Evolutionary conservation across 1,140 invertebrate genomes (phyloP), one percentile per base, ranked within the genome.

Genomic region (Bombus confusus): DNA sequence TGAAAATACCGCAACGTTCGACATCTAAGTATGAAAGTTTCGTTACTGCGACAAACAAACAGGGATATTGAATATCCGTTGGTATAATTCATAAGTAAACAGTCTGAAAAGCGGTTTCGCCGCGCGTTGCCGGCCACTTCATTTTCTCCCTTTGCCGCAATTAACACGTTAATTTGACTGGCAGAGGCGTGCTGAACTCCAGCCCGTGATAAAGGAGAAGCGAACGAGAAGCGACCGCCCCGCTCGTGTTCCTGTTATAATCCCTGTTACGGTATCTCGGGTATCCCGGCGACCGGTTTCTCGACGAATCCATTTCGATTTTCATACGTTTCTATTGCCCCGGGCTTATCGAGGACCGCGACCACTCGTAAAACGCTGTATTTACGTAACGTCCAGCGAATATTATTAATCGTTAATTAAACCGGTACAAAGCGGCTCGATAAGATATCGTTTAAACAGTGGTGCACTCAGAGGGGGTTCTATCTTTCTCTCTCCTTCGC

Each of bases 391-490:
- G 83, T 43, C 76, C 68, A n/a, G 83, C 41, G 83, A 79, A 85
- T 85, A 85, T 85, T 85, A 85, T 85, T 85, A 85, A 85, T 85
- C 83, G 83, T 85, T 85, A 85, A 85, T 85, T 85, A 85, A 85
- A 85, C 83, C 68, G 83, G 83, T 85, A 85, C 83, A 85, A 85
- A 85, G 83, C 83, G 68, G 83, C 83, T 10, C 68, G 83, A 85
- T 85, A 85, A 85, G 83, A 85, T 85, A 85, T 62, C 83, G 57
- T 47, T 80, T 34, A 59, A 84, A 84, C 83, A 84, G 83, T 84
- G 83, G 25, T 47, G 76, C 66, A 64, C 83, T 73, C 57, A 64
- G 25, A 57, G 59, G 74, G 64, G 34, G 74, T 62, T 62, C 59
- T n/a, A 28, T 62, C 59, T 62, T n/a, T 62, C 47, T 57, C n/a